Evolutionary conservation across 2,113 vertebrate species (phyloP).

Genomic region (Globicephala melas): DNA sequence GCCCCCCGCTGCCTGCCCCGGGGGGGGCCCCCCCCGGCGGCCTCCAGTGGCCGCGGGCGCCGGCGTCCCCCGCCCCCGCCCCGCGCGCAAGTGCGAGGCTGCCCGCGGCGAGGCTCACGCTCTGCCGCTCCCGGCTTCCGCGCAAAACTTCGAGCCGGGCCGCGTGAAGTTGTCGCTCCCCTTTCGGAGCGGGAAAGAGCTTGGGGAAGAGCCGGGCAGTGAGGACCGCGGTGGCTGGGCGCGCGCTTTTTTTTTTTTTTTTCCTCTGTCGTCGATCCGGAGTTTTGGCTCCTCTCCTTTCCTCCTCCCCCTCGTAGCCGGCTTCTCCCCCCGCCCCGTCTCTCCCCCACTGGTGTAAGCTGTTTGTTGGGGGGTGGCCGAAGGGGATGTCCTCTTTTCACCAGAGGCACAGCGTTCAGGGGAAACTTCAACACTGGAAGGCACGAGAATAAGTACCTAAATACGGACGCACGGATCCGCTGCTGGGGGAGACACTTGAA

Average conservation of each 20-base stretch:
- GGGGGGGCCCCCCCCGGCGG: background rate
- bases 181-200: background rate
- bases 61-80: slow-evolving; percentile 20
- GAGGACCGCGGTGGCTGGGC: background rate
- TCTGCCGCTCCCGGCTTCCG: slow-evolving; percentile 21
- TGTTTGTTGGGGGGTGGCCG: slow-evolving; percentile 49
- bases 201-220: background rate
- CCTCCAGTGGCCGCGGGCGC: background rate
- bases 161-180: slow-evolving; percentile 4
- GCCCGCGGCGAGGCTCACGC: slow-evolving; percentile 61
- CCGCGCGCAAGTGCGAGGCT: slow-evolving; percentile 55
- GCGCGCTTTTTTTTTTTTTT: background rate
- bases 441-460: slow-evolving; percentile 35
- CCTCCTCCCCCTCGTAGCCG: slow-evolving; percentile 7
- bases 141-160: slow-evolving; percentile 1
- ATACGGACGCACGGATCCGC: background rate
- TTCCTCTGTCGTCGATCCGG: background rate
- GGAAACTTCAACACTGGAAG: slow-evolving; percentile 50
- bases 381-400: slow-evolving; percentile 75
- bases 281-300: slow-evolving; percentile 21
- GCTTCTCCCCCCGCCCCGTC: slow-evolving; percentile 35
- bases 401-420: slow-evolving; percentile 61
- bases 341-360: slow-evolving; percentile 44
- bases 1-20: background rate
- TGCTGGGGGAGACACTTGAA: background rate